phyloP scores from a whole-genome alignment of 2,797 vertebrate species.

The Eptatretus atami region DNA sequence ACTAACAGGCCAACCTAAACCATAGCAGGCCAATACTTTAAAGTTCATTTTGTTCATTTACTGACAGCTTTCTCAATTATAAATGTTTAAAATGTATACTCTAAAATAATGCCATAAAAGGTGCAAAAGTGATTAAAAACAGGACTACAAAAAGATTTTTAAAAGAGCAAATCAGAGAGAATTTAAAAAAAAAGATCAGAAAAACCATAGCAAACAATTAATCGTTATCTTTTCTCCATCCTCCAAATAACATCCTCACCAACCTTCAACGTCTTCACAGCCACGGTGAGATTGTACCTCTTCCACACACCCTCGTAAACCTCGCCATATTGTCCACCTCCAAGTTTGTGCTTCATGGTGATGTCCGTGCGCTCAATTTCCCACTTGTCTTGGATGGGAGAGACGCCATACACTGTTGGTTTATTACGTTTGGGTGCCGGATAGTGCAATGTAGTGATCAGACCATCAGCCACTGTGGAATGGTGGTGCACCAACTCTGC shows the following conservation, averaged over 20 bases:
- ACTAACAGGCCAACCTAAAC: too few species aligned
- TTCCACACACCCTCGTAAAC: slow-evolving; percentile 96
- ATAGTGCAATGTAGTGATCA: slow-evolving; percentile 88
- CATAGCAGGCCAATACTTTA: too few species aligned
- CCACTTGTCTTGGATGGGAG: slow-evolving; percentile 92
- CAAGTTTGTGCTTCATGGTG: slow-evolving; percentile 93
- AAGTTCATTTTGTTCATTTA: too few species aligned
- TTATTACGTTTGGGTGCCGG: slow-evolving; percentile 95
- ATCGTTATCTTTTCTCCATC: slow-evolving; percentile 2
- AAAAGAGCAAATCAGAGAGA: neutral
- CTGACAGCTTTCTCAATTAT: too few species aligned
- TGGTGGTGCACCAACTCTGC: slow-evolving; percentile 91
- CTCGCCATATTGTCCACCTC: slow-evolving; percentile 89
- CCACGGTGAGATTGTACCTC: slow-evolving; percentile 85
- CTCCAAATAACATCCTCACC: neutral
- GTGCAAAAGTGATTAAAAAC: neutral
- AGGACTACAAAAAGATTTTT: neutral
- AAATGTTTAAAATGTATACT: too few species aligned
- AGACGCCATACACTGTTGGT: slow-evolving; percentile 79
- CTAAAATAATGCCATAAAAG: too few species aligned
- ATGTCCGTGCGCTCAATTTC: slow-evolving; percentile 96
- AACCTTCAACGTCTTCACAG: slow-evolving; percentile 84
- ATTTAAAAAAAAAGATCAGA: neutral
- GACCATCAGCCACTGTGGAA: slow-evolving; percentile 64
- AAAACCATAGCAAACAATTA: neutral